Evolutionary conservation across 2,888 invertebrate species (phyloP).

Genomic region (Polydrusus cervinus): DNA sequence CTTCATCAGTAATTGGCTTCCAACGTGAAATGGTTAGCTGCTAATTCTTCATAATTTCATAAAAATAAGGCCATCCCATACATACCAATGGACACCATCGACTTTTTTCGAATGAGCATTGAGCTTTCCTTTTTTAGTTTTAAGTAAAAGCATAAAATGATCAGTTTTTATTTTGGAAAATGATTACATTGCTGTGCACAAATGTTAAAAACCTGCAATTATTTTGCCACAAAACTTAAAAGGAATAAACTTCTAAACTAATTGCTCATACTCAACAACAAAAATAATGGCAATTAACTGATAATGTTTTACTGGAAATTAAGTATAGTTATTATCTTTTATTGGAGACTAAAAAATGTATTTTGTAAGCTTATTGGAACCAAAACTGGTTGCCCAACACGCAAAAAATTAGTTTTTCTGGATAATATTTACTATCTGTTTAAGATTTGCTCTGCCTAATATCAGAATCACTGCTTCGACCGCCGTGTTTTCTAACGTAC

Average conservation of each 20-base stretch:
- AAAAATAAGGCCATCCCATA: constrained; percentile 58
- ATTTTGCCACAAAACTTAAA: constrained; percentile 12
- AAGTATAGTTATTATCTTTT: no score
- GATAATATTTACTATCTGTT: no score
- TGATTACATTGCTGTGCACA: constrained; percentile 19
- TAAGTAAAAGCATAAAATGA: constrained; percentile 27
- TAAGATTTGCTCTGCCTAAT: no score
- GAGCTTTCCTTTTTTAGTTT: constrained; percentile 43
- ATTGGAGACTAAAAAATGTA: no score
- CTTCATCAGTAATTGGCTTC: constrained; percentile 65
- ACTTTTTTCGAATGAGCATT: constrained; percentile 44
- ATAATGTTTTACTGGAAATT: no score
- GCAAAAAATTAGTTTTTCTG: no score
- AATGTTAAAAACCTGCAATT: constrained; percentile 29
- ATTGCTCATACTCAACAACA: no score
- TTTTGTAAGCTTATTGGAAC: no score
- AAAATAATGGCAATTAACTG: no score
- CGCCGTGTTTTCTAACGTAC: no score
- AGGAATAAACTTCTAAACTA: not conserved
- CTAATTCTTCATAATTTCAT: constrained; percentile 63
- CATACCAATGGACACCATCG: constrained; percentile 52
- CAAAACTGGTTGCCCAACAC: no score
- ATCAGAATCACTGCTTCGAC: no score
- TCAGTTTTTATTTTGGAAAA: constrained; percentile 25
- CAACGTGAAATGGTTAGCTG: constrained; percentile 59